Base-by-base conservation (phyloP, 2,113 vertebrate species). In the Pterocles gutturalis region DNA sequence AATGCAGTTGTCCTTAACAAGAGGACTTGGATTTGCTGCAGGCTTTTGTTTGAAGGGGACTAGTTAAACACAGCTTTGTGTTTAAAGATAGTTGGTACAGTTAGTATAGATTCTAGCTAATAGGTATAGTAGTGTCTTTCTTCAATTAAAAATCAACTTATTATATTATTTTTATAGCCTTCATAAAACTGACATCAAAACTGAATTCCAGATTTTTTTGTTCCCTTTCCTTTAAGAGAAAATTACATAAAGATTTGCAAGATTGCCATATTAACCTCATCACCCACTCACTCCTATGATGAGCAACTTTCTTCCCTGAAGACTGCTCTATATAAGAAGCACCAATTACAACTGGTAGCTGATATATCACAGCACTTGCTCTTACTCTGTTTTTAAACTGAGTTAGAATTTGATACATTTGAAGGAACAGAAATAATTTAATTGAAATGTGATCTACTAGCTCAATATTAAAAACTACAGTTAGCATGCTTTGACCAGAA, bases 191-290 rank as follows among this genome's bases (percentile, higher is more conserved):
- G 55, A 82, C 21, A 91, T 51, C 64, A 83, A 73, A 90, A 71
- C 18, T 29, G 20, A 72, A 83, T 28, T 24, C 24, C n/a, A n/a
- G 48, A 38, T 83, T 13, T 53, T 53, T 84, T 83, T 7, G 17
- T 41, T 93, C 91, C 34, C 38, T 84, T 77, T 48, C 24, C 54
- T 86, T 73, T 67, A 84, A 38, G 12, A 29, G 55, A 49, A 58
- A 38, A 87, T 82, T 79, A 82, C 49, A 92, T 48, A 72, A 93
- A 89, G 77, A 75, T 72, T 51, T 82, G 53, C 33, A 79, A 87
- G 57, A 61, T 65, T 82, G 54, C 87, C 75, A 83, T 22, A 95
- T 94, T 85, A 90, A 94, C 65, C 89, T 94, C 84, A 90, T 87
- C 95, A 93, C 83, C 87, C 57, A 81, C 73, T 94, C 89, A 84